A percentile compares a stretch with the other conserved stretches of the same genome.
Conservation (phyloP, 2,888 invertebrate genomes). For the Patella ulyssiponensis region DNA sequence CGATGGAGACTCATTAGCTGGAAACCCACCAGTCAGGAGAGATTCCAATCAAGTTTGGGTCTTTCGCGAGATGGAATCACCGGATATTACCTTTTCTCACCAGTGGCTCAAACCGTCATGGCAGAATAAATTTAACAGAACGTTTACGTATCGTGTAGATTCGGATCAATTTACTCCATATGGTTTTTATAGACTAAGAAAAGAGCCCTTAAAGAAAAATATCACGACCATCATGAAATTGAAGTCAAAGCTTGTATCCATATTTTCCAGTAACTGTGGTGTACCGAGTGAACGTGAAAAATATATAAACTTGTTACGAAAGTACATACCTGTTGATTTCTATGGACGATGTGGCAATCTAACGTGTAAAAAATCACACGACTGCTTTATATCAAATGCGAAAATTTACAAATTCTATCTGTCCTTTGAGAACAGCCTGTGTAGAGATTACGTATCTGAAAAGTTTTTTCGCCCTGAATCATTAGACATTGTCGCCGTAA, state of each 20-base stretch:
- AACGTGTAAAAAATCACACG: not conserved
- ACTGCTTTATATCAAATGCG: slow-evolving; percentile 9
- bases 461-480: slow-evolving; percentile 25
- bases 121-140: not conserved
- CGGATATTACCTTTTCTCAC: too few relatives aligned
- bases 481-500: slow-evolving; percentile 29
- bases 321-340: slow-evolving; percentile 27
- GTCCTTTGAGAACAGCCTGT: slow-evolving; percentile 37
- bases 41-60: too few relatives aligned
- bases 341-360: slow-evolving; percentile 32
- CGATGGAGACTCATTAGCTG: too few relatives aligned
- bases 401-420: slow-evolving; percentile 34
- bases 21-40: too few relatives aligned
- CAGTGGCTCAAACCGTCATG: not conserved
- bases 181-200: slow-evolving; percentile 15
- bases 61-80: too few relatives aligned
- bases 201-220: slow-evolving; percentile 10
- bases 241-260: slow-evolving; percentile 28
- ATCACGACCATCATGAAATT: slow-evolving; percentile 4
- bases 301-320: slow-evolving; percentile 24
- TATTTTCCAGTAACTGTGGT: slow-evolving; percentile 28
- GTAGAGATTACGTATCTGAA: slow-evolving; percentile 37
- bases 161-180: slow-evolving; percentile 37
- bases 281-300: slow-evolving; percentile 25
- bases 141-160: slow-evolving; percentile 41